Evolutionary conservation across 2,888 invertebrate genomes (phyloP), one percentile per base, ranked within the genome.

Genomic region (Harmothoe impar): DNA sequence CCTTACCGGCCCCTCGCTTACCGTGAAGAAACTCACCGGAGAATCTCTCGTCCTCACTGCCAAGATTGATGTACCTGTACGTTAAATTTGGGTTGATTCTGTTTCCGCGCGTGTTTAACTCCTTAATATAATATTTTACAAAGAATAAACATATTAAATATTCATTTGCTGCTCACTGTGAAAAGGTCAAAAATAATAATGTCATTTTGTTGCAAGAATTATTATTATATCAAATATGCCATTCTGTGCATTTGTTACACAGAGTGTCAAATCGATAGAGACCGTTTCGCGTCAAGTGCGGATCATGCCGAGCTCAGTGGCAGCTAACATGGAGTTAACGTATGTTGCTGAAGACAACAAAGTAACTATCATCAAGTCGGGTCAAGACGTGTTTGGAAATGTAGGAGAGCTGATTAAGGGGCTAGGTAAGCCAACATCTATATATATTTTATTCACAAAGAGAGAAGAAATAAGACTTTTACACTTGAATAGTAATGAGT

Each of bases 51-150:
- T 88, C 0, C 77, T 95, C 89, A 94, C 93, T 7, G 95, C 95
- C 5, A 94, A 93, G 78, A 93, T 95, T 89, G 95, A 95, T 90
- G 91, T 95, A 1, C 94, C 94, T 93, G 95, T 95, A 90, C 91
- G 91, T 91, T 15, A 5, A 43, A 43, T 62, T n/a, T n/a, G 20
- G 62, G 1, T 62, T 3, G 3, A n/a, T 3, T 62, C 62, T 62
- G 62, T 62, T 3, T 54, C 3, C 20, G 15, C 62, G 15, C 1
- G 15, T 3, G 31, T 1, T 31, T 3, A 72, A 72, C 29, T 25
- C n/a, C 72, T 15, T 43, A 10, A 43, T 10, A n/a, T n/a, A n/a
- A n/a, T 10, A 43, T 7, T 43, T 43, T 43, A 10, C 43, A 43
- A 10, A 10, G 43, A 7, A n/a, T n/a, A n/a, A n/a, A n/a, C n/a